phyloP scores from a whole-genome alignment of 2,797 vertebrate species.

The Enteromius thamalakanensis region DNA sequence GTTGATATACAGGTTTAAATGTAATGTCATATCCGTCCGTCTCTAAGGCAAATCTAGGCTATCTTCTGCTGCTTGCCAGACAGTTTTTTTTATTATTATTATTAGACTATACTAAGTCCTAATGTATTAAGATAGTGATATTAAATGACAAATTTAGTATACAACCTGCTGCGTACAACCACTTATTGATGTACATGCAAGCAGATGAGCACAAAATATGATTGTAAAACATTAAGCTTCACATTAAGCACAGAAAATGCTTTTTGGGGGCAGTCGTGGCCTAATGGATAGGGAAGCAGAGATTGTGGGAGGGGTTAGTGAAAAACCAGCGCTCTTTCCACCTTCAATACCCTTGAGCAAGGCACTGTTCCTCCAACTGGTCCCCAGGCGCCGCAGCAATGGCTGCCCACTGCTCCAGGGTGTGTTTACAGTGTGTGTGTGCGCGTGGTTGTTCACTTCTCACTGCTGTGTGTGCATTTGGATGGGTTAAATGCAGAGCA shows the following conservation, averaged over 20 bases:
- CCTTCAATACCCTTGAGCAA: too few relatives aligned
- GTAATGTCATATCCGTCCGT: neutral
- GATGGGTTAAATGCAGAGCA: too few relatives aligned
- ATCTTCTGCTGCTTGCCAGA: neutral
- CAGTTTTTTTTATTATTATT: neutral
- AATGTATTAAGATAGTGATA: neutral
- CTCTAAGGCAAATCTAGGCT: neutral
- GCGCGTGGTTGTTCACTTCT: too few relatives aligned
- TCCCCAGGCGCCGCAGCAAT: too few relatives aligned
- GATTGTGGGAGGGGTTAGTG: too few relatives aligned
- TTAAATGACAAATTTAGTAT: neutral
- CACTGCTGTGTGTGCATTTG: too few relatives aligned
- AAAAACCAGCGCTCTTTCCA: too few relatives aligned
- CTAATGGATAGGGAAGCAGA: too few relatives aligned
- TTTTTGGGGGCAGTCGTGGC: too few relatives aligned
- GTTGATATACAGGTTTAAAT: neutral
- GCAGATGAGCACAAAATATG: neutral
- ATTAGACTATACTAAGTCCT: neutral
- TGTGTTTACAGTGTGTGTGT: too few relatives aligned
- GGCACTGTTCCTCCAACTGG: too few relatives aligned
- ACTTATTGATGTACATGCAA: neutral
- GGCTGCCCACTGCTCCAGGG: too few relatives aligned
- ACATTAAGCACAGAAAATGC: neutral
- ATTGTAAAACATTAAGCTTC: neutral
- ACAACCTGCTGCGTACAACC: neutral